Base-by-base conservation (phyloP, 2,113 vertebrate genomes). In the Phyllostomus hastatus region DNA sequence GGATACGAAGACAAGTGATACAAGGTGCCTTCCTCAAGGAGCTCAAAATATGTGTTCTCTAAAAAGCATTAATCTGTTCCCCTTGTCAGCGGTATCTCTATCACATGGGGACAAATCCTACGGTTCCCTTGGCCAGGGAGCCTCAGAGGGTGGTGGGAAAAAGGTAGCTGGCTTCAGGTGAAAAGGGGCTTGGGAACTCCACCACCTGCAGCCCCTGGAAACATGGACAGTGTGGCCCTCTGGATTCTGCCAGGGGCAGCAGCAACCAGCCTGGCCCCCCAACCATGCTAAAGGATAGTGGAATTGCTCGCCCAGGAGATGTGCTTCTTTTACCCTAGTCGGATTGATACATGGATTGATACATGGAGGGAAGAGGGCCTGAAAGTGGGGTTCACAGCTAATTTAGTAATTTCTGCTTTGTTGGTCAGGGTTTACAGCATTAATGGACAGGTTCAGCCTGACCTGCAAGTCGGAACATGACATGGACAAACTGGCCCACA, bases 391-490 rank as follows among this genome's bases (percentile, higher is more conserved):
- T 67, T 50, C n/a, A 17, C 46, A 64, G 72, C 35, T 96, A 81
- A 94, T n/a, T 7, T 17, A 19, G 50, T 94, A 14, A 79, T 64
- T 0, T 88, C 50, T 92, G 67, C 78, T 79, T 85, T 94, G 54
- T 82, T 67, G 82, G 75, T 67, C 70, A 95, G 96, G 87, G 31
- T 88, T 91, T 90, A 78, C 79, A 80, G 94, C 89, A 5, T 88
- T 95, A 81, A 97, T 91, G 75, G 89, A 94, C 17, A 94, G 76
- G 91, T 86, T 96, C 67, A 57, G 64, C 43, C 69, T 88, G 46
- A 31, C 88, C 57, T 95, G 91, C 82, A 84, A 76, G 33, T 86
- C 92, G 33, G 91, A 96, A 33, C 43, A 48, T 75, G 92, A 83
- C 35, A 70, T 87, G 61, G 93, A 94, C 75, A 94, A 78, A 72